A percentile compares a stretch with the other conserved stretches of the same genome.
Conservation (phyloP, 2,888 invertebrate genomes). For the Empis livida region DNA sequence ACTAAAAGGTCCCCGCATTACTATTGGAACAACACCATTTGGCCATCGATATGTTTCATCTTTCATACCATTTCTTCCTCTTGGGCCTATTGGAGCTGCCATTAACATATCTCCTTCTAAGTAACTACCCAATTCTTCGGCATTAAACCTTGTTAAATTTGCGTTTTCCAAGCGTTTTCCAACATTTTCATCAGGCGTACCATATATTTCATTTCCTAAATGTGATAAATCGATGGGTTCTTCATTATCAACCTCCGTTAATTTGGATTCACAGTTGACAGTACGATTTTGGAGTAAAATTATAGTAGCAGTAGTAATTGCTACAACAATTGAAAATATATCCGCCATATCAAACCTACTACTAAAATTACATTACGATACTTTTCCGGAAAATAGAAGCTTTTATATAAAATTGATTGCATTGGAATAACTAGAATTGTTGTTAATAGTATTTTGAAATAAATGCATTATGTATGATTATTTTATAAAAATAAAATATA, state of each 20-base stretch:
- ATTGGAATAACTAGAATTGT: no score
- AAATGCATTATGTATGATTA: no score
- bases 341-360: no score
- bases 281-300: background rate
- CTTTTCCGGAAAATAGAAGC: no score
- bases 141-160: constrained; percentile 40
- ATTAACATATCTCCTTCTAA: constrained; percentile 66
- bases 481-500: no score
- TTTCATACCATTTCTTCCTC: constrained; percentile 46
- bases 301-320: background rate
- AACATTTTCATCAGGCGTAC: constrained; percentile 34
- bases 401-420: no score
- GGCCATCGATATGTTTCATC: constrained; percentile 49
- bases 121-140: constrained; percentile 67
- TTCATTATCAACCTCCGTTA: constrained; percentile 10
- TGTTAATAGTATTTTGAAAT: no score
- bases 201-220: constrained; percentile 40
- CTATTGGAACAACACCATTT: constrained; percentile 55
- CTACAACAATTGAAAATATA: no score
- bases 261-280: background rate
- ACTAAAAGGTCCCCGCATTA: constrained; percentile 50
- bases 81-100: constrained; percentile 28
- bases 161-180: background rate
- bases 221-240: constrained; percentile 37
- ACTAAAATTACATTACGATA: no score